A percentile compares a stretch with the other conserved stretches of the same genome.
These are phyloP conservation scores for Agriopis marginaria DNA, from an alignment of 2,888 invertebrate genomes.

Conservation along the genomic window DNA sequence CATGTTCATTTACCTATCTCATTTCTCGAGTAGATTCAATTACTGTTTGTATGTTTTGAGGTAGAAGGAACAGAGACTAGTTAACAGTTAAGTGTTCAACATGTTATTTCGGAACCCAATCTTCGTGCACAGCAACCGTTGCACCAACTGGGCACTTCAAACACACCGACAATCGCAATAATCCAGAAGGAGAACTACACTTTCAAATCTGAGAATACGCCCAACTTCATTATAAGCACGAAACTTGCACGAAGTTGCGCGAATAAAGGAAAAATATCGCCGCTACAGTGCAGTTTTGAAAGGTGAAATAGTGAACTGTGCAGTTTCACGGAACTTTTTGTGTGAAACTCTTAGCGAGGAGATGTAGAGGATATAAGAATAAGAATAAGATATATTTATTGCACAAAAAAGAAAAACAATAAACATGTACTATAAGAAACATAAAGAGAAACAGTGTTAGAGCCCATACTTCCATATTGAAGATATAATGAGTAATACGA, in stretches of 20 bases:
- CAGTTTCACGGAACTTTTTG: conserved; percentile 51
- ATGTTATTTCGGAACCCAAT: conserved; percentile 9
- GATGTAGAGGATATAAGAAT: conserved; percentile 38
- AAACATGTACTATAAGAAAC: too few relatives aligned
- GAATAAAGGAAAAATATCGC: conserved; percentile 45
- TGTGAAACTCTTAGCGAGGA: conserved; percentile 54
- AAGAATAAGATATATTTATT: too few relatives aligned
- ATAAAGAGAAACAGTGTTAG: too few relatives aligned
- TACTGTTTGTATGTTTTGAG: neutral
- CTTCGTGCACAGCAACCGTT: conserved; percentile 6
- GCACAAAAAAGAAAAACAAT: too few relatives aligned
- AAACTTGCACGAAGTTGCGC: conserved; percentile 36
- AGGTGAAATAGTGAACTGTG: conserved; percentile 28
- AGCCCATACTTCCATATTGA: too few relatives aligned
- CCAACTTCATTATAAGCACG: conserved; percentile 44
- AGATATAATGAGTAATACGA: too few relatives aligned
- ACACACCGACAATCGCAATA: conserved; percentile 31
- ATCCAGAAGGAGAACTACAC: conserved; percentile 44
- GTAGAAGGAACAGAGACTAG: conserved; percentile 6
- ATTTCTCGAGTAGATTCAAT: neutral
- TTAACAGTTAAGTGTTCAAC: neutral
- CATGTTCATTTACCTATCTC: too few relatives aligned
- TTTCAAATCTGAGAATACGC: conserved; percentile 37
- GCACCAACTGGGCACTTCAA: conserved; percentile 6
- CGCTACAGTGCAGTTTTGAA: conserved; percentile 33